These are phyloP conservation scores for Abrostola triplasia DNA, from an alignment of 2,888 invertebrate species.

Conservation along the genomic window DNA sequence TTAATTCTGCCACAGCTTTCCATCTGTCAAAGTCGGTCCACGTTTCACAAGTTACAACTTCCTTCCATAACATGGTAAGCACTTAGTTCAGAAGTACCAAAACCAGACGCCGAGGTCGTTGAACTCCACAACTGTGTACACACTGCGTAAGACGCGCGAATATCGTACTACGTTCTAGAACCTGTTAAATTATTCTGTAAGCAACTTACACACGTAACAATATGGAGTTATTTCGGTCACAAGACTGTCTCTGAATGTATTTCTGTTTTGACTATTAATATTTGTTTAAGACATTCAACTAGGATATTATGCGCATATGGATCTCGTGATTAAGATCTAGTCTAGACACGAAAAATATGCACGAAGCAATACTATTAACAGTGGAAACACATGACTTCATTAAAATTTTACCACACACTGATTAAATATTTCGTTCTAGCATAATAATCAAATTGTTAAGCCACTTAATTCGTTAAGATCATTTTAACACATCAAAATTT, in stretches of 20 bases:
- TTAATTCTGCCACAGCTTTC: too few relatives aligned
- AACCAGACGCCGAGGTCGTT: conserved; percentile 46
- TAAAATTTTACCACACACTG: too few relatives aligned
- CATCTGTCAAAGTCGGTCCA: not conserved
- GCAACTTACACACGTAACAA: conserved; percentile 11
- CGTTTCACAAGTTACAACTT: conserved; percentile 34
- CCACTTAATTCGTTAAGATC: not conserved
- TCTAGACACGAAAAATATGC: too few relatives aligned
- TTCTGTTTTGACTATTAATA: conserved; percentile 12
- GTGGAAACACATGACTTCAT: too few relatives aligned
- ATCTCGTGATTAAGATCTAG: too few relatives aligned
- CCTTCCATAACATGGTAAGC: conserved; percentile 31
- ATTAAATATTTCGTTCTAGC: too few relatives aligned
- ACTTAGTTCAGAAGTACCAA: conserved; percentile 46
- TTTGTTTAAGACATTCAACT: conserved; percentile 1
- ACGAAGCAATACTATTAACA: too few relatives aligned
- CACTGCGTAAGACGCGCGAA: conserved; percentile 36
- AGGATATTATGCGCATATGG: too few relatives aligned
- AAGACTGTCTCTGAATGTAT: conserved; percentile 7
- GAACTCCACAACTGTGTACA: conserved; percentile 47
- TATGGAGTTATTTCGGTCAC: conserved; percentile 18
- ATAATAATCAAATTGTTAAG: too few relatives aligned
- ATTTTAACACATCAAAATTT: not conserved
- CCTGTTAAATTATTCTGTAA: conserved; percentile 18
- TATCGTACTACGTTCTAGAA: conserved; percentile 29